These are phyloP conservation scores for Drosophila birchii DNA, from an alignment of 2,888 invertebrate genomes.

Conservation along the genomic window DNA sequence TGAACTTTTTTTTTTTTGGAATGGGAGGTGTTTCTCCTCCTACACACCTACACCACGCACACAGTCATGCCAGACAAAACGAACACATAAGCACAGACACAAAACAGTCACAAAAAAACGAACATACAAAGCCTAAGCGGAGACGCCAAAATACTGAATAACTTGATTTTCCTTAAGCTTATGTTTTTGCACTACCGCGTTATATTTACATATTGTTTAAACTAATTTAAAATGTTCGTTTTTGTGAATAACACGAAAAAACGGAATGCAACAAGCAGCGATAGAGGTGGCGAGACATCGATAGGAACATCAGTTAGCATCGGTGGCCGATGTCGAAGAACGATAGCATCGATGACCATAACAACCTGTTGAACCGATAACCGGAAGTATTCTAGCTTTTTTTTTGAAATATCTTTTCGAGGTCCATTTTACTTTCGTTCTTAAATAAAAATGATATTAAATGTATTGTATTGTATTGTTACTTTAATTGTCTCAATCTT, in stretches of 20 bases:
- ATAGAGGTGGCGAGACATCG: conserved; percentile 1
- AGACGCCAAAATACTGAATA: conserved; percentile 50
- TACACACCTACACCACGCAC: conserved; percentile 44
- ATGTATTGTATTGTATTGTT: not conserved
- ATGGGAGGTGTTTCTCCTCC: conserved; percentile 29
- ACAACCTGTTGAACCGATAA: conserved; percentile 4
- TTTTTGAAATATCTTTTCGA: not conserved
- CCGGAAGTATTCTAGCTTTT: not conserved
- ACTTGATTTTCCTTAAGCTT: conserved; percentile 16
- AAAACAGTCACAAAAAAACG: conserved; percentile 44
- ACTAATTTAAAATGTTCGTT: conserved; percentile 36
- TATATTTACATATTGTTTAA: conserved; percentile 40
- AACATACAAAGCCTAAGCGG: conserved; percentile 40
- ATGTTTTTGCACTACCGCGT: conserved; percentile 37
- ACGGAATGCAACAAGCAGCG: conserved; percentile 68
- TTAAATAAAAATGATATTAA: not conserved
- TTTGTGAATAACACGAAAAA: conserved; percentile 44
- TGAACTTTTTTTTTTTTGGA: conserved; percentile 19
- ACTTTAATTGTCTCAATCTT: not conserved
- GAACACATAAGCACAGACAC: conserved; percentile 37
- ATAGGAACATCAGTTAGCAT: not conserved
- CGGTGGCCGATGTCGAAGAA: not conserved
- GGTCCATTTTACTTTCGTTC: no score
- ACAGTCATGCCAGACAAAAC: conserved; percentile 27
- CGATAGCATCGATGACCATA: not conserved